Evolutionary conservation across 1,140 invertebrate genomes (phyloP).

Genomic region (Atta colombica): DNA sequence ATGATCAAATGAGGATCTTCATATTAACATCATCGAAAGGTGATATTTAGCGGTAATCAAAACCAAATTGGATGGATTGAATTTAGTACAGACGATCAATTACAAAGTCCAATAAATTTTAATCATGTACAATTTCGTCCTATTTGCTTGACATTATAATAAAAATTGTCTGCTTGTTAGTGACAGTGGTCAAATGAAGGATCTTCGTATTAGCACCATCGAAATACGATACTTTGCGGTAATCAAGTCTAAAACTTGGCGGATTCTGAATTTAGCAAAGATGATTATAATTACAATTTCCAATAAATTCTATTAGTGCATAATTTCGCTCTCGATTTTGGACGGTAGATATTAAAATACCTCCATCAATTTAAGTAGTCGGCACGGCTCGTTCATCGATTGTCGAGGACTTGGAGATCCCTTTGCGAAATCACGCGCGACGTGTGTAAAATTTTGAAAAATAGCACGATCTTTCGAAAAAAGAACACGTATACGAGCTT

Average conservation of each 20-base stretch:
- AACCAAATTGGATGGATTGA: slow-evolving; percentile 14
- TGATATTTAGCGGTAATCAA: slow-evolving; percentile 28
- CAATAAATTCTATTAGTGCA: slow-evolving; percentile 6
- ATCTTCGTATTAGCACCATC: slow-evolving; percentile 7
- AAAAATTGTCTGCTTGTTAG: background rate
- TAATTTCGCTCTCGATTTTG: background rate
- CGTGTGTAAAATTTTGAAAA: slow-evolving; percentile 86
- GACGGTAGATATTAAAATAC: slow-evolving; percentile 20
- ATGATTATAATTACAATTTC: background rate
- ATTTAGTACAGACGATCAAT: slow-evolving; percentile 45
- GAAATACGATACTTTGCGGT: slow-evolving; percentile 6
- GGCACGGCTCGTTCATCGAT: slow-evolving; percentile 76
- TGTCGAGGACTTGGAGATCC: slow-evolving; percentile 80
- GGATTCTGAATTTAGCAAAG: slow-evolving; percentile 25
- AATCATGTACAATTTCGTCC: slow-evolving; percentile 10
- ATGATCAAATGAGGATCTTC: slow-evolving; percentile 11
- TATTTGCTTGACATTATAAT: slow-evolving; percentile 1
- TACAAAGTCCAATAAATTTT: slow-evolving; percentile 23
- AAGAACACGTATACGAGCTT: slow-evolving; percentile 75
- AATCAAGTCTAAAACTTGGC: slow-evolving; percentile 3
- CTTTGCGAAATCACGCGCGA: slow-evolving; percentile 79
- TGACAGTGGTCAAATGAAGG: slow-evolving; percentile 19
- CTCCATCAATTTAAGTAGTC: slow-evolving; percentile 29
- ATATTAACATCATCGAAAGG: slow-evolving; percentile 28
- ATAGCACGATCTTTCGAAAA: slow-evolving; percentile 84